phyloP scores from a whole-genome alignment of 2,888 invertebrate species.

The Lordiphosa andalusiaca region DNA sequence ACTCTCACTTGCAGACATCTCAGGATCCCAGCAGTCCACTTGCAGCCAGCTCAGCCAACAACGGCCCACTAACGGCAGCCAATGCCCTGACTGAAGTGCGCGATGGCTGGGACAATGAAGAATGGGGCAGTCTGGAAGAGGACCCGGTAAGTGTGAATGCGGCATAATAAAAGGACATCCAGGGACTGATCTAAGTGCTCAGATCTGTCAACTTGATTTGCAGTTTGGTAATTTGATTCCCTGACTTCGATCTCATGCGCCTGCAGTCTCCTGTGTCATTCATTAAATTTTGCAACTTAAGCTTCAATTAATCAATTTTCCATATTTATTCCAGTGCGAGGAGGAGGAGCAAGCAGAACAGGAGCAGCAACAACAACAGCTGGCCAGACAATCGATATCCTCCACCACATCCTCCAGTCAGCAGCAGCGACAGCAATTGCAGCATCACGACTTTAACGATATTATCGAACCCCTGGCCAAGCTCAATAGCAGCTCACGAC shows the following conservation, averaged over 20 bases:
- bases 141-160: slow-evolving; percentile 84
- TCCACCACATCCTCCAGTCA: slow-evolving; percentile 69
- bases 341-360: slow-evolving; percentile 78
- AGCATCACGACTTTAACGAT: slow-evolving; percentile 76
- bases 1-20: slow-evolving; percentile 77
- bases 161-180: no score
- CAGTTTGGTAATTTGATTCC: no score
- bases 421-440: slow-evolving; percentile 72
- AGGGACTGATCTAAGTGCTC: no score
- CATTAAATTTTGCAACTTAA: no score
- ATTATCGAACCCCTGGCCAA: slow-evolving; percentile 76
- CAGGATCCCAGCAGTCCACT: slow-evolving; percentile 81
- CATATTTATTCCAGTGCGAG: slow-evolving; percentile 69
- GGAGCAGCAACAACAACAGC: slow-evolving; percentile 75
- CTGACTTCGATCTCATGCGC: no score
- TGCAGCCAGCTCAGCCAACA: slow-evolving; percentile 78
- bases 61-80: slow-evolving; percentile 81
- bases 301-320: not conserved
- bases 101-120: slow-evolving; percentile 91
- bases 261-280: no score
- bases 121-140: slow-evolving; percentile 92
- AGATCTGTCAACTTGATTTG: no score
- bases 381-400: slow-evolving; percentile 74
- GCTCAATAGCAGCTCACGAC: slow-evolving; percentile 68
- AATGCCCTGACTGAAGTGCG: slow-evolving; percentile 82